phyloP scores from a whole-genome alignment of 2,113 vertebrate genomes.

The Chionis minor region DNA sequence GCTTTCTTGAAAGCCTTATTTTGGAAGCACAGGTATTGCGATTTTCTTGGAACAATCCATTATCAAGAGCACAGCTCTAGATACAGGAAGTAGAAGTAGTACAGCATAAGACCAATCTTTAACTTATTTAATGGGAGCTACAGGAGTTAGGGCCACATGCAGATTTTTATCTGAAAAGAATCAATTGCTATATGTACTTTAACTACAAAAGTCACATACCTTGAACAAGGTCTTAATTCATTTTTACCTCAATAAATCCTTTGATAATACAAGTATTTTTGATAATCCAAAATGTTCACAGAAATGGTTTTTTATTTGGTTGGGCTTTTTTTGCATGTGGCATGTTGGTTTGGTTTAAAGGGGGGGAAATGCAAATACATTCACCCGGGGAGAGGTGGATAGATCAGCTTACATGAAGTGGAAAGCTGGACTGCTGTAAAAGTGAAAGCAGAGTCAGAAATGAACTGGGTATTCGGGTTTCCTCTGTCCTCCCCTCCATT shows the following conservation, averaged over 20 bases:
- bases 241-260: conserved; percentile 37
- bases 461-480: neutral
- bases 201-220: neutral
- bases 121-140: neutral
- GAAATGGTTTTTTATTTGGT: neutral
- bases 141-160: neutral
- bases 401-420: fast-evolving
- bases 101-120: neutral
- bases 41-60: neutral
- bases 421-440: neutral
- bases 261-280: neutral
- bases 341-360: neutral
- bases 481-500: neutral
- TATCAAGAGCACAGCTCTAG: neutral
- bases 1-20: neutral
- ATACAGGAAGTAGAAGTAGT: neutral
- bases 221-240: neutral
- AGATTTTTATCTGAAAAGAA: neutral
- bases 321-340: neutral
- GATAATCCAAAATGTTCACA: neutral
- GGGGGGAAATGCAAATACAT: neutral
- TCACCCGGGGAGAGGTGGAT: neutral
- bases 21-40: neutral
- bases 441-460: neutral
- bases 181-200: neutral